Base-by-base conservation (phyloP, 1,140 invertebrate species). In the Drosophila pandora region DNA sequence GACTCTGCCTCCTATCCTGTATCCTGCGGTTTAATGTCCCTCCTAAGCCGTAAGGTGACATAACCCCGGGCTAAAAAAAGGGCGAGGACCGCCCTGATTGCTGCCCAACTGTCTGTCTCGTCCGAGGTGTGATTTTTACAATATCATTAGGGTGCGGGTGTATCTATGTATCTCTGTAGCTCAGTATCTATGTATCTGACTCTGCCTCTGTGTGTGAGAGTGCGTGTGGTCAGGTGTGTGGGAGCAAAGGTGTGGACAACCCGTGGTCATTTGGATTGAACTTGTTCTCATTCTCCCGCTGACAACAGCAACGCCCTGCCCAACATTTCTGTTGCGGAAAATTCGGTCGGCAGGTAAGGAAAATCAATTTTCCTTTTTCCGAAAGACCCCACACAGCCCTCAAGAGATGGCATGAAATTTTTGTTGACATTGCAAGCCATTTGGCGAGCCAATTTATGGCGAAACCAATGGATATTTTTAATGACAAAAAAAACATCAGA, bases 41-140 rank as follows among this genome's bases (percentile, higher is more conserved):
- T 48, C 67, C 69, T 74, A 82, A 84, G 76, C 50, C 71, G 73
- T 17, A 17, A 17, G 17, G 76, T 89, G 85, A 90, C 85, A 85
- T 89, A 85, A 90, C 87, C 68, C 49, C 63, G 41, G 55, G 43
- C 72, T 34, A 50, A 64, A 50, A 50, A 17, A 62, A 62, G 59
- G 71, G 52, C 71, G 39, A 54, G 64, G 83, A 83, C 83, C 83
- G 79, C 83, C 83, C 84, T 71, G 85, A 80, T 74, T 72, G 73
- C 71, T 56, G 73, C 55, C 76, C 53, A 58, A 56, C 60, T 76
- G 77, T 67, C 63, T 67, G 61, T 17, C 75, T 67, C 28, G 23
- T 59, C 21, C 47, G 64, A 89, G 83, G 83, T 88, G 83, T 88
- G 83, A 88, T 89, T 89, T 88, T 88, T 83, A 88, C 83, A 88